phyloP scores from a whole-genome alignment of 1,140 invertebrate genomes.

The Meloidogyne exigua region DNA sequence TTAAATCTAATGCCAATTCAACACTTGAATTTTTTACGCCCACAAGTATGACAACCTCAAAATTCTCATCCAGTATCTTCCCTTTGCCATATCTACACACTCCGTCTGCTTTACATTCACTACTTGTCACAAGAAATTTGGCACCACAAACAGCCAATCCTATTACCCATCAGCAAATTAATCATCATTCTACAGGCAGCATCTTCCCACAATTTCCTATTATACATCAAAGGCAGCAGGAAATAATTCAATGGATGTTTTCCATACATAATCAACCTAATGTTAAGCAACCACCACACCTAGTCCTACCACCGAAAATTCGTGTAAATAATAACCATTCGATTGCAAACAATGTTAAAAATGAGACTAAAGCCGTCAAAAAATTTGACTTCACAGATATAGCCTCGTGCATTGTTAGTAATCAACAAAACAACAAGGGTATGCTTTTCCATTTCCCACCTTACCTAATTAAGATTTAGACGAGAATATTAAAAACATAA shows the following conservation, averaged over 20 bases:
- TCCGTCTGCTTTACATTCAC: not conserved
- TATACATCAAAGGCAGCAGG: not conserved
- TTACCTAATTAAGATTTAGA: not conserved
- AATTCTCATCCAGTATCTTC: not conserved
- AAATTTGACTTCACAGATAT: conserved; percentile 28
- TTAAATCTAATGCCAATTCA: not conserved
- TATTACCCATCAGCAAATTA: not conserved
- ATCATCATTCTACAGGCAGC: not conserved
- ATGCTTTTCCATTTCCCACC: no score
- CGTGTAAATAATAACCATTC: not conserved
- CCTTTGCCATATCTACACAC: not conserved
- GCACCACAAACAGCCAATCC: not conserved
- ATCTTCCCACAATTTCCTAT: not conserved
- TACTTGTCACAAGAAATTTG: not conserved
- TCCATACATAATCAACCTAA: not conserved
- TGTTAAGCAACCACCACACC: not conserved
- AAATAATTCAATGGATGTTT: not conserved
- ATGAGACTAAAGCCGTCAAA: not conserved
- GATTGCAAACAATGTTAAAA: not conserved
- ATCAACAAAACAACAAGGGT: not conserved
- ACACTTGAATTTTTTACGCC: not conserved
- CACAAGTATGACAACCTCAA: not conserved
- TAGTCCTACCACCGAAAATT: not conserved
- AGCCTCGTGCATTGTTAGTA: conserved; percentile 12
- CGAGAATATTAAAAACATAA: not conserved